Conservation (phyloP, 2,888 invertebrate species). For the Augochlorella aurata region DNA sequence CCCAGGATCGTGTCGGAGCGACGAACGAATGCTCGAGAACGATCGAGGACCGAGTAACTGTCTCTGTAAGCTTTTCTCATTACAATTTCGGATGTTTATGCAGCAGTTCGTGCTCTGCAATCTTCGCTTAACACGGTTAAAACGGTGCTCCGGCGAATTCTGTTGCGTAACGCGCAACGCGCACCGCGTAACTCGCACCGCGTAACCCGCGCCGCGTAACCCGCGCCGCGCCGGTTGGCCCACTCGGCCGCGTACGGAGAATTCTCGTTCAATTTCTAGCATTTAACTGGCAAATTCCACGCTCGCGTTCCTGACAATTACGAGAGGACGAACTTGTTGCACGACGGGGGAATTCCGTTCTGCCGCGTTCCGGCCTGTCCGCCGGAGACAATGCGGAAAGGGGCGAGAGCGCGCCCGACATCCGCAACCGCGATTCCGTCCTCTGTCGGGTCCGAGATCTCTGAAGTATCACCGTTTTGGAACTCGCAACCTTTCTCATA, state of each 20-base stretch:
- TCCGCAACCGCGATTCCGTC: constrained; percentile 48
- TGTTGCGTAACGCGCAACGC: not conserved
- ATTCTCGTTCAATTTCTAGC: not conserved
- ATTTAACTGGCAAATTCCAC: not conserved
- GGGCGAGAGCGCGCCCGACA: constrained; percentile 19
- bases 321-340: constrained; percentile 10
- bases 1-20: not conserved
- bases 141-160: not conserved
- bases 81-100: not conserved
- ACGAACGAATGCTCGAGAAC: not conserved
- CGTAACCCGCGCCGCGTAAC: too few relatives aligned
- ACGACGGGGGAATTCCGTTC: not conserved
- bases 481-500: too few relatives aligned
- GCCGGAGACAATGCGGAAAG: constrained; percentile 42
- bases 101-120: not conserved
- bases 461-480: too few relatives aligned
- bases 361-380: not conserved
- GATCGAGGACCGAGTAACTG: not conserved
- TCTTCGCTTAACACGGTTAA: not conserved
- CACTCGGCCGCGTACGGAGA: not conserved
- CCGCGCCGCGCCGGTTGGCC: too few relatives aligned
- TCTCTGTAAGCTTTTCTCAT: not conserved
- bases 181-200: too few relatives aligned
- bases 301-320: constrained; percentile 13
- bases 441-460: constrained; percentile 32